Evolutionary conservation across 2,113 vertebrate species (phyloP), one percentile per base, ranked within the genome.

Genomic region (Trematomus loennbergii): DNA sequence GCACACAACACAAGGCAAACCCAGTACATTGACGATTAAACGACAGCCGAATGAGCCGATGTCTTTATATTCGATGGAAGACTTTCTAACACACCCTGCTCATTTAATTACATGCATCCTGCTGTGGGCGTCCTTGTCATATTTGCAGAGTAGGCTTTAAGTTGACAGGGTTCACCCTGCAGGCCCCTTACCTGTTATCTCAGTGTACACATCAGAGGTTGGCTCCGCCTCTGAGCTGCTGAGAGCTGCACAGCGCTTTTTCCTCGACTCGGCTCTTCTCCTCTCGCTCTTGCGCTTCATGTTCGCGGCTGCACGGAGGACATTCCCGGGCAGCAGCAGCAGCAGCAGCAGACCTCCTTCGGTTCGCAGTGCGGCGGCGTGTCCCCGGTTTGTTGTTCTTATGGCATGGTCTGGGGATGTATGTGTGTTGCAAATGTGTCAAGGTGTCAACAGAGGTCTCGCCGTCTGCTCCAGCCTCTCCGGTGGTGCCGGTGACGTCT

Each of bases 241-340:
- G 65, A 72, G 89, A 65, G 91, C 91, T 64, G 94, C 90, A 78
- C 94, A 91, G 78, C 93, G 92, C 75, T 93, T 94, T 79, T 95
- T 96, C 83, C 91, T 94, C 61, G 93, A 89, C 84, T 95, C 95
- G 43, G 80, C 76, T 91, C 94, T 93, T 65, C 93, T 93, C 87
- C 92, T 89, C 81, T 95, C 95, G 91, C 91, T 93, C 83, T 96
- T 96, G 81, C 95, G 95, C 87, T 96, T 96, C 95, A 96, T 96
- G 60, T 48, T 84, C 91, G 70, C 40, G 77, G 81, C 62, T 72
- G 87, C 84, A 46, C 55, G 25, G 50, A 49, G 78, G 62, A 59
- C 92, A 93, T 88, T 81, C 58, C 83, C 9, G 48, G 46, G 75
- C 73, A 12, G 72, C 68, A 57, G 60, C 75, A 9, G 13, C 79